Evolutionary conservation across 2,113 vertebrate genomes (phyloP).

Genomic region (Nycticebus coucang): DNA sequence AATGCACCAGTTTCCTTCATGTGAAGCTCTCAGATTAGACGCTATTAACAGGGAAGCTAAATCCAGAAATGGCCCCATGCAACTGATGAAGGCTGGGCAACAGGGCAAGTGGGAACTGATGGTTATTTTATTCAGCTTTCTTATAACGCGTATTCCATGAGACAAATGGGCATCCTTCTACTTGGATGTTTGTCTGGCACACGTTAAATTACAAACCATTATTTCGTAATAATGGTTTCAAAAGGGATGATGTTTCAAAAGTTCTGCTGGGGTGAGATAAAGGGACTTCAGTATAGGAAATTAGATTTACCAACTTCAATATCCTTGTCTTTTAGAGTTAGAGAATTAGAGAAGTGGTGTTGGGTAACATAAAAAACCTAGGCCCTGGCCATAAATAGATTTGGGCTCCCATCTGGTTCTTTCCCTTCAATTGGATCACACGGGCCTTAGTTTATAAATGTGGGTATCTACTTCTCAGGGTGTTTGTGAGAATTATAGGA

Average conservation of each 20-base stretch:
- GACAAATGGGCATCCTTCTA: not conserved
- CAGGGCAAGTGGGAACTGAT: too few relatives aligned
- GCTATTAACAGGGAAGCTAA: not conserved
- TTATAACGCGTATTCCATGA: not conserved
- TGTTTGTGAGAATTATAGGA: not conserved
- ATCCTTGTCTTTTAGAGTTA: not conserved
- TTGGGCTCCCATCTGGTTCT: not conserved
- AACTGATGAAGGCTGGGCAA: not conserved
- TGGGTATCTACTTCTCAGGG: not conserved
- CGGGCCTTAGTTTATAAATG: not conserved
- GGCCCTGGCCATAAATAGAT: not conserved
- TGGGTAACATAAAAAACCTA: not conserved
- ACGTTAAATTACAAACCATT: not conserved
- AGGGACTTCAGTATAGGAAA: not conserved
- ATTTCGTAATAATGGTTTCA: too few relatives aligned
- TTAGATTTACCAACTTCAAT: not conserved
- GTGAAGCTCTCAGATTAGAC: not conserved
- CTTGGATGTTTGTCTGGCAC: not conserved
- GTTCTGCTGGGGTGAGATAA: not conserved
- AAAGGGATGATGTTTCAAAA: not conserved
- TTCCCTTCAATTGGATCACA: not conserved
- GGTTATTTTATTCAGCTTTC: not conserved
- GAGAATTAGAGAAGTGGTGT: not conserved
- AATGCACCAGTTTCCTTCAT: not conserved
- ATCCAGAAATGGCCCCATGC: not conserved